Evolutionary conservation across 2,113 vertebrate genomes (phyloP), one percentile per base, ranked within the genome.

Genomic region (Mola mola): DNA sequence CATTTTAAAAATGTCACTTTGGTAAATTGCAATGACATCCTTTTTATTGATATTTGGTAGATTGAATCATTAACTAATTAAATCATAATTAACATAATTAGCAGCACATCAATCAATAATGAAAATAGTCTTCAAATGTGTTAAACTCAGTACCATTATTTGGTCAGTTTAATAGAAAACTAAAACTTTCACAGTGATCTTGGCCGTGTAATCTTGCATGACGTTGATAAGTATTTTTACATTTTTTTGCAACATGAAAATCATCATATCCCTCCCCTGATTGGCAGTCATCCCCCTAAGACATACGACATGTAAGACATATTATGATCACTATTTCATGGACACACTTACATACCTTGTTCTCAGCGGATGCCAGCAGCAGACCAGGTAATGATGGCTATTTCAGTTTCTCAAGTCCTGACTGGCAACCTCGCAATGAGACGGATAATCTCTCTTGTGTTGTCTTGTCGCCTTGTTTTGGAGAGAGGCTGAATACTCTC

Each of bases 371-470:
- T 31, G 55, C 62, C 68, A 80, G 70, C 60, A 68, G 66, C 49
- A 57, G 64, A 56, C 41, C 80, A 83, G 85, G 78, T 90, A 88
- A 91, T 91, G 77, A 87, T 66, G 78, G 78, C 72, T 87, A 81
- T 88, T 86, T 88, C 49, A 49, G 63, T 55, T 72, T 57, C 61
- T 66, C 53, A 53, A 17, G 47, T 65, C 41, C 63, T 81, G 84
- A 85, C 68, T 76, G 81, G 63, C 81, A 82, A 47, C 40, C 25
- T 89, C 87, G 84, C 77, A 69, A 85, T 81, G 87, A 63, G 84
- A 63, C 66, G 72, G 82, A 87, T 87, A 84, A 87, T 87, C 75
- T 76, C 48, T 20, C 37, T 59, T 61, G 37, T 40, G 31, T 13
- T 17, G 20, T 17, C 38, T 48, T 42, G 69, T 70, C 62, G 67